Conservation (phyloP, 1,140 invertebrate genomes). For the Prorops nasuta region DNA sequence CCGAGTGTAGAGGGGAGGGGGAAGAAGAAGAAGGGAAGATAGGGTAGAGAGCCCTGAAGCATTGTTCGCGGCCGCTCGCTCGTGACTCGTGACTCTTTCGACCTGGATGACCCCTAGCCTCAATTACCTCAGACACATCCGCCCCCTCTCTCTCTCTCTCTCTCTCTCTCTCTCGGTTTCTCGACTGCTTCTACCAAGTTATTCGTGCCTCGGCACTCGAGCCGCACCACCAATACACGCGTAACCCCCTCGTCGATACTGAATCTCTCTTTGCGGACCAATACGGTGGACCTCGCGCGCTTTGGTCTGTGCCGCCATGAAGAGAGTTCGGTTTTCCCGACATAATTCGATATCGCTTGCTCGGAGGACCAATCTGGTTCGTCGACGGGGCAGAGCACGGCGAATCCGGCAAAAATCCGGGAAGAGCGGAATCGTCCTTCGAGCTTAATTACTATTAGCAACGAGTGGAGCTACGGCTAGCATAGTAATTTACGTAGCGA, state of each 20-base stretch:
- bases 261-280: too few species aligned
- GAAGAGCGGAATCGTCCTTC: constrained; percentile 35
- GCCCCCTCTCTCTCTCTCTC: constrained; percentile 29
- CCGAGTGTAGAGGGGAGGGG: neutral
- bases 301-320: neutral
- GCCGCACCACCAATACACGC: neutral
- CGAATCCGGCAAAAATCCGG: constrained; percentile 18
- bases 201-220: too few species aligned
- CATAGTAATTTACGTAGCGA: constrained; percentile 48
- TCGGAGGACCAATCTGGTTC: neutral
- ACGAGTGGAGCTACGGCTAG: constrained; percentile 21
- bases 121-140: constrained; percentile 57
- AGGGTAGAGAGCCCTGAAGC: constrained; percentile 22
- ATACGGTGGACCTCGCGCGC: neutral
- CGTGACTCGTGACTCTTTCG: constrained; percentile 55
- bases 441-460: constrained; percentile 45
- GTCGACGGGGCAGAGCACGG: neutral
- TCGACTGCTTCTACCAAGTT: too few species aligned
- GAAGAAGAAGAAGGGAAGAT: constrained; percentile 4
- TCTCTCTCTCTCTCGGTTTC: too few species aligned
- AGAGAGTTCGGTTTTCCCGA: neutral
- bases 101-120: constrained; percentile 55
- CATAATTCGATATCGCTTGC: neutral
- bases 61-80: constrained; percentile 54
- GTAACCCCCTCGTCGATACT: neutral